These are phyloP conservation scores for Ophion obscuratus DNA, from an alignment of 2,888 invertebrate species.

Conservation along the genomic window DNA sequence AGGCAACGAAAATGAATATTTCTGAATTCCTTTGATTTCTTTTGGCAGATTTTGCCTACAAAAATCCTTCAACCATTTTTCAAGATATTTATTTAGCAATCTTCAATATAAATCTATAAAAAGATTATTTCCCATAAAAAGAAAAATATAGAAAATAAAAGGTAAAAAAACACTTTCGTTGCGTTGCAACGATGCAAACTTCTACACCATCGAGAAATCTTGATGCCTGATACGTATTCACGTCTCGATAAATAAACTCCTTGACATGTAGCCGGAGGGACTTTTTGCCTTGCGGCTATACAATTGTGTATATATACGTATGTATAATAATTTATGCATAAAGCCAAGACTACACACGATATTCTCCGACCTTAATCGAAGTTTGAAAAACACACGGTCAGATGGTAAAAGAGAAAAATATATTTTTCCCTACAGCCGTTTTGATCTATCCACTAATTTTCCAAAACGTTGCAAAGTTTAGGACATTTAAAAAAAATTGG, in stretches of 20 bases:
- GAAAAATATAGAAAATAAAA: not conserved
- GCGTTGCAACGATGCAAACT: not conserved
- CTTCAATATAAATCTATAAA: too few relatives aligned
- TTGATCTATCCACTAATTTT: not conserved
- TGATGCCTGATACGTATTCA: constrained; percentile 26
- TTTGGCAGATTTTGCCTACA: too few relatives aligned
- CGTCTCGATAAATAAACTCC: constrained; percentile 60
- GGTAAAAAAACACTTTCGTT: not conserved
- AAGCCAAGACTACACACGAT: not conserved
- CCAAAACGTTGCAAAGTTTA: not conserved
- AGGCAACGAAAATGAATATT: too few relatives aligned
- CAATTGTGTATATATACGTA: not conserved
- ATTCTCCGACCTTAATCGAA: not conserved
- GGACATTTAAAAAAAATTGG: not conserved
- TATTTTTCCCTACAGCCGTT: not conserved
- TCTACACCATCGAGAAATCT: constrained; percentile 18
- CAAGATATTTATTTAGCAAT: too few relatives aligned
- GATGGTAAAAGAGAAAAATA: not conserved
- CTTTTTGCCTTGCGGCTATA: constrained; percentile 32
- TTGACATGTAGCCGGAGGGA: constrained; percentile 60
- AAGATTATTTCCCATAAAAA: too few relatives aligned
- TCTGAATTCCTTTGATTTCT: too few relatives aligned
- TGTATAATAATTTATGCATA: not conserved
- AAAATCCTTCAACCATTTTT: too few relatives aligned
- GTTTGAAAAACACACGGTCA: not conserved